These are phyloP conservation scores for Hipparchia sbordonii DNA, from an alignment of 2,888 invertebrate species.

Conservation along the genomic window DNA sequence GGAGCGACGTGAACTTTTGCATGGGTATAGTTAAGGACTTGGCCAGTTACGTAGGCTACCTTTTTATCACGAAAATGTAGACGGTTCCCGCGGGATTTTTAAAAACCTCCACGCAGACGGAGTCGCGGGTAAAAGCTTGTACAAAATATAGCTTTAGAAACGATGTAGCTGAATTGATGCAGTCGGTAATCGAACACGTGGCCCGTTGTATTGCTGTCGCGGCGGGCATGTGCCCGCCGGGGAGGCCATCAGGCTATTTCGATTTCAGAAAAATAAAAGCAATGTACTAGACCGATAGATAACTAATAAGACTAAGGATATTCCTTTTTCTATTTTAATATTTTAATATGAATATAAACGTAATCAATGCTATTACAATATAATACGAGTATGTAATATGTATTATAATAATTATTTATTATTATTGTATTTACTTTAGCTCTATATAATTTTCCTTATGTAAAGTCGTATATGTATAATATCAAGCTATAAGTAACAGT, in stretches of 20 bases:
- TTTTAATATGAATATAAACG: not conserved
- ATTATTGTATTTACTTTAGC: not conserved
- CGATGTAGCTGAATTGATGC: not conserved
- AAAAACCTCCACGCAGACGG: not conserved
- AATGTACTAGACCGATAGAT: no score
- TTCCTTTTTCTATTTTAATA: not conserved
- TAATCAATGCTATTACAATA: not conserved
- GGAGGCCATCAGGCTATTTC: slow-evolving; percentile 5
- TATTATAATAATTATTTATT: not conserved
- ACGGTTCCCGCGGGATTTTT: not conserved
- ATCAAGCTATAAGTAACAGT: not conserved
- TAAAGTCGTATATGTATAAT: not conserved
- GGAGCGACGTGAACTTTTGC: no score
- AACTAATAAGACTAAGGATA: not conserved
- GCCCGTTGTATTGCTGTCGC: not conserved
- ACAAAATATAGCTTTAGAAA: not conserved
- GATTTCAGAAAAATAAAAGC: slow-evolving; percentile 4
- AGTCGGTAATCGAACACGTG: slow-evolving; percentile 13
- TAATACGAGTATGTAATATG: not conserved
- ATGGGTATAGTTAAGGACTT: not conserved
- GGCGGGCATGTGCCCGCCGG: slow-evolving; percentile 8
- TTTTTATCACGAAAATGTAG: not conserved
- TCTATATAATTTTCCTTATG: slow-evolving; percentile 9
- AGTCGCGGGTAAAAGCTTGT: not conserved
- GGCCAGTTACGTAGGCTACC: not conserved